Evolutionary conservation across 2,113 vertebrate species (phyloP), one percentile per base, ranked within the genome.

Genomic region (Procapra przewalskii): DNA sequence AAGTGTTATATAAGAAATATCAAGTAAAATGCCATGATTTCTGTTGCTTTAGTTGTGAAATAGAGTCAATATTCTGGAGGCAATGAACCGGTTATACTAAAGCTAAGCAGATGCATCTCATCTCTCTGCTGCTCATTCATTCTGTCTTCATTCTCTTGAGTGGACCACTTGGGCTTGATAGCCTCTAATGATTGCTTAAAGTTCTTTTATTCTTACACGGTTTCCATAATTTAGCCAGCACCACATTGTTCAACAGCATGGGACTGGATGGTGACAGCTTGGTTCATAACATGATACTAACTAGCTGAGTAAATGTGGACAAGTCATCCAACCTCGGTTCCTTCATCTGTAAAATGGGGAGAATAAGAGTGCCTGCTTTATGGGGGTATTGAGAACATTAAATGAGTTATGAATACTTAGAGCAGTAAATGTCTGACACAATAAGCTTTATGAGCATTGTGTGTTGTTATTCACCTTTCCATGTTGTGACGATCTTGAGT

Each of bases 281-380:
- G 50, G 50, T 89, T 75, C 50, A 1, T 27, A 33, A 54, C 36
- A 77, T 54, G 19, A n/a, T 67, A 55, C 8, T 50, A 29, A 84
- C 48, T 33, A 55, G 91, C 91, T 94, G 94, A 94, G n/a, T 94
- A 60, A 71, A 62, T 67, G 15, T 14, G 64, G 48, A 36, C 90
- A 33, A 43, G 94, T 83, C 85, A 13, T 60, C 64, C 31, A 17
- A 36, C 52, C 31, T 97, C 19, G 7, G 55, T 94, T 79, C n/a
- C n/a, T 84, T 88, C 52, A 10, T 15, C 45, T 94, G 19, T 84
- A 12, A 87, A 90, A 67, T 82, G 90, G 54, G 57, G 55, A 55
- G 89, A 45, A 54, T 91, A 15, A 48, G 6, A 57, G 52, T 6
- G 29, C 45, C 88, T 23, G 67, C 36, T 25, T 75, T 40, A 40